Evolutionary conservation across 2,888 invertebrate species (phyloP), one percentile per base, ranked within the genome.

Genomic region (Ptychoptera contaminata): DNA sequence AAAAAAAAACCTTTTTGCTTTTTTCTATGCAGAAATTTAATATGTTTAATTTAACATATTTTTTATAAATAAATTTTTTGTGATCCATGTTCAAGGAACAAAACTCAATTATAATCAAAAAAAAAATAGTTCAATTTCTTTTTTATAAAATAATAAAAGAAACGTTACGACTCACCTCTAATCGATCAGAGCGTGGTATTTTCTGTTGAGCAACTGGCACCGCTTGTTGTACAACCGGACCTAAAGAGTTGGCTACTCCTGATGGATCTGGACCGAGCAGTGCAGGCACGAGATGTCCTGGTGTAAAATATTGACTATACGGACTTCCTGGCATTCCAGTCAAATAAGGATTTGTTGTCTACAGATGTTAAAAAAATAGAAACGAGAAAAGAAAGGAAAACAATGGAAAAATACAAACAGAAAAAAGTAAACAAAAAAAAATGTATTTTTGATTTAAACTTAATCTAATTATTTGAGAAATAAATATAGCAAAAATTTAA

Each of bases 161-260:
- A 40, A 9, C 8, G 7, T 11, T 14, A 23, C 30, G 40, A 71
- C 81, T 78, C 77, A 92, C 93, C 91, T 93, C 92, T 72, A 93
- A 80, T 73, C 93, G 79, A 72, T 92, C 92, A 66, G 90, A 83
- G 70, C 92, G 82, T 58, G 87, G 86, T 77, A 91, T 77, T 74
- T 93, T 92, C 74, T 91, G 91, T 71, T 90, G 83, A 70, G 82
- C 84, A 67, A 82, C 87, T 71, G 72, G 85, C 67, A 77, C 86
- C 67, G 79, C 82, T 74, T 86, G 87, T 67, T 77, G 86, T 67
- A 79, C 81, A 58, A 79, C 81, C 57, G 65, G 65, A 54, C 86
- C 84, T 57, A 88, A 73, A 54, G 84, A 86, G 61, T 85, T 85
- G 58, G 79, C 84, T 52, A 79, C 79, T 50, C 72, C 71, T 58